Evolutionary conservation across 2,797 vertebrate species (phyloP), one percentile per base, ranked within the genome.

Genomic region (Petrocephalus sullivani): DNA sequence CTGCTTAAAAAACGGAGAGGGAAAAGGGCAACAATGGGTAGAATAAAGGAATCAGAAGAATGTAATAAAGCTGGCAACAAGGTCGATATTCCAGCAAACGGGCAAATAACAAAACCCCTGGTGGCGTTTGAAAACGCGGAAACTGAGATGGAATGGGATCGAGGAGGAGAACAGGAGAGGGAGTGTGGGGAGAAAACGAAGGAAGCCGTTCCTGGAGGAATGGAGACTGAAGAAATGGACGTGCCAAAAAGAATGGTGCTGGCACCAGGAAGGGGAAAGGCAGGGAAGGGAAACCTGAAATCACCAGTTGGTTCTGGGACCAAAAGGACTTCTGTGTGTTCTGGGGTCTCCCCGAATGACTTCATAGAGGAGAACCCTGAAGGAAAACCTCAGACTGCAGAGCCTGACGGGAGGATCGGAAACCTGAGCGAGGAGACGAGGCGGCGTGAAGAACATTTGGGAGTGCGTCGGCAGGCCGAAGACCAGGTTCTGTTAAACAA

Each of bases 1-100:
- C 91, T 85, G 37, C 91, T 90, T 83, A 93, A 92, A 90, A 5
- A 75, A 7, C 91, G 91, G 84, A 89, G 49, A 58, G 5, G 8
- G 2, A 83, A 33, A 64, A 89, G 90, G n/a, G 87, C 88, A 19
- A 88, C 28, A 41, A 33, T 87, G 87, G 64, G 87, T 64, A 21
- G 12, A 14, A 46, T 41, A 49, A 41, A 67, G 1, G 89, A 88
- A 0, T 61, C 49, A 1, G 84, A 19, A 19, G 12, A 57, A 7
- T 16, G 5, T 49, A 64, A 9, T 53, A 49, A 41, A 57, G 14
- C 41, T 19, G 53, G 19, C 12, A 12, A 23, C 10, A 75, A 19
- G 33, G 9, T 14, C 86, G 58, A 67, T 12, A 28, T 54, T 5
- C 4, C 7, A 5, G 8, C 19, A 84, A 10, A 58, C 28, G 21